These are phyloP conservation scores for Nephrocerus scutellatus DNA, from an alignment of 2,888 invertebrate species.

Conservation along the genomic window DNA sequence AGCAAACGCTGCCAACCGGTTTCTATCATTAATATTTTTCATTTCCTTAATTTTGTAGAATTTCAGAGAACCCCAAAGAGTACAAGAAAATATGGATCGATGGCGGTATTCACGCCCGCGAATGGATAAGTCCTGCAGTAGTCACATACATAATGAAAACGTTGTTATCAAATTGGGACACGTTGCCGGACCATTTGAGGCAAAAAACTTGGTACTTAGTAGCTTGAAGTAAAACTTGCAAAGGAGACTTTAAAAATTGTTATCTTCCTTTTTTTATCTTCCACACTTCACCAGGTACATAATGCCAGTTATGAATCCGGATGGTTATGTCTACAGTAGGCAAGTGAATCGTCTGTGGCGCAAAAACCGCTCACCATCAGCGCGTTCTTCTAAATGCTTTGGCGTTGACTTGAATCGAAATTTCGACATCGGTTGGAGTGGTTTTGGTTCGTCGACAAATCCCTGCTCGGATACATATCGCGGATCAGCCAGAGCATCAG, in stretches of 20 bases:
- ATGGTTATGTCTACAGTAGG: slow-evolving; percentile 82
- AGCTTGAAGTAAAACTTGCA: not conserved
- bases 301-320: slow-evolving; percentile 70
- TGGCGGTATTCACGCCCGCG: slow-evolving; percentile 78
- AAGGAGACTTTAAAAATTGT: not conserved
- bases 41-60: slow-evolving; percentile 42
- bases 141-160: slow-evolving; percentile 70
- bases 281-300: slow-evolving; percentile 49
- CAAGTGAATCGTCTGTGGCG: slow-evolving; percentile 74
- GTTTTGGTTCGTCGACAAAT: slow-evolving; percentile 53
- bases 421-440: slow-evolving; percentile 80
- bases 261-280: not conserved
- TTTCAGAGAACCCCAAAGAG: slow-evolving; percentile 59
- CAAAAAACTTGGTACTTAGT: slow-evolving; percentile 66
- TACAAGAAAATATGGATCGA: slow-evolving; percentile 68
- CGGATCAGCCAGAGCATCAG: slow-evolving; percentile 70
- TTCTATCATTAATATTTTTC: too few relatives aligned
- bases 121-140: slow-evolving; percentile 79
- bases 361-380: slow-evolving; percentile 58
- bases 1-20: too few relatives aligned
- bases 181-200: slow-evolving; percentile 58
- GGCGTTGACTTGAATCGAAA: slow-evolving; percentile 82
- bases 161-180: slow-evolving; percentile 60
- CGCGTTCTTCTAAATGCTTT: slow-evolving; percentile 49
- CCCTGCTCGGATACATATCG: slow-evolving; percentile 77